Percentiles rank a stretch among this genome's conserved stretches.
Evolutionary conservation across 53 echinoderm and acorn worm species (phyloP).

Genomic region (Holothuria leucospilota): DNA sequence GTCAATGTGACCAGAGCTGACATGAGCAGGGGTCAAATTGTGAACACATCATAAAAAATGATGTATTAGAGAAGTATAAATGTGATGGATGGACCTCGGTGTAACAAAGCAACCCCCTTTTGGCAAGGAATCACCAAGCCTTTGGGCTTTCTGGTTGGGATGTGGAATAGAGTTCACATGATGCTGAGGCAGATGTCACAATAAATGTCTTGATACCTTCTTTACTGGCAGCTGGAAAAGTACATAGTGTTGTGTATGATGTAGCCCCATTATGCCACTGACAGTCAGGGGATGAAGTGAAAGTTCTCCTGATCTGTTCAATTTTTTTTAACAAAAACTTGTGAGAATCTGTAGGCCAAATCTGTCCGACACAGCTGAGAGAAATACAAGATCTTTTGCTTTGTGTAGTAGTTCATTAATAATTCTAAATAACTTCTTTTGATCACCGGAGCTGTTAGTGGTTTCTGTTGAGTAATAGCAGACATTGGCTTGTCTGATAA

Average conservation of each 20-base stretch:
- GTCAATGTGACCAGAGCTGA: no score
- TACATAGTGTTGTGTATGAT: not conserved
- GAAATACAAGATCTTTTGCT: conserved; percentile 36
- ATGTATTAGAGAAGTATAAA: no score
- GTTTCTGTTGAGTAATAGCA: not conserved
- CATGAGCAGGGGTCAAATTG: no score
- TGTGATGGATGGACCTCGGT: no score
- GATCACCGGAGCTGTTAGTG: conserved; percentile 27
- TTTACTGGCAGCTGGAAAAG: conserved; percentile 15
- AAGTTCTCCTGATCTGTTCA: conserved; percentile 37
- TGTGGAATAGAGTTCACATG: conserved; percentile 48
- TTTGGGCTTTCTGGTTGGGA: conserved; percentile 24
- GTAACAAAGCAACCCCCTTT: no score
- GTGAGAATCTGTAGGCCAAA: conserved; percentile 11
- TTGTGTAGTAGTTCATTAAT: conserved; percentile 43
- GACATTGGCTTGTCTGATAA: not conserved
- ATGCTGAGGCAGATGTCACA: not conserved
- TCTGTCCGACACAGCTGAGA: conserved; percentile 3
- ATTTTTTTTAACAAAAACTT: not conserved
- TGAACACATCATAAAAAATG: no score
- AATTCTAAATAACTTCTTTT: conserved; percentile 31
- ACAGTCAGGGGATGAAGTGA: not conserved
- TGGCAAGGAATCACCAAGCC: no score
- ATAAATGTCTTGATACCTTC: no score
- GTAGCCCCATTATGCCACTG: not conserved